phyloP scores from a whole-genome alignment of 2,113 vertebrate genomes.

The Ginglymostoma cirratum region DNA sequence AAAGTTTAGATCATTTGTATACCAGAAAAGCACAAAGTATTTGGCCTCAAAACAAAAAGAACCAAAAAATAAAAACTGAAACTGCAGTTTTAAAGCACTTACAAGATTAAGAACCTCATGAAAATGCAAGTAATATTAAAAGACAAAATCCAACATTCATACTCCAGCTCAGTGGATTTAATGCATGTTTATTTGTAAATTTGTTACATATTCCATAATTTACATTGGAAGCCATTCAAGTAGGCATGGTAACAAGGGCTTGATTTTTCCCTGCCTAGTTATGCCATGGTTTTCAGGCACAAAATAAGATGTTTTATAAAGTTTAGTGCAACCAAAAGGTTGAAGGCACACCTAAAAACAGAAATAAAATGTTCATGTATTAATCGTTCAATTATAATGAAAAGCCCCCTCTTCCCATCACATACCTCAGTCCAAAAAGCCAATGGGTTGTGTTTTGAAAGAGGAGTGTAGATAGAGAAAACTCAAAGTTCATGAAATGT shows the following conservation, averaged over 20 bases:
- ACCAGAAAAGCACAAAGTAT: not conserved
- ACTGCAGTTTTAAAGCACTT: not conserved
- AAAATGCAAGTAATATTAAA: not conserved
- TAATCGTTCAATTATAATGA: not conserved
- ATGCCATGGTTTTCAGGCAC: not conserved
- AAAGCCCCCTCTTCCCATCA: not conserved
- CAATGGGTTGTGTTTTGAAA: not conserved
- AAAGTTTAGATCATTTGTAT: not conserved
- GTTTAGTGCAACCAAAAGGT: not conserved
- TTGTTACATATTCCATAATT: conserved; percentile 28
- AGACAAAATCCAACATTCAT: not conserved
- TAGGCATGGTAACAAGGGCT: not conserved
- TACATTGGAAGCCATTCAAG: conserved; percentile 18
- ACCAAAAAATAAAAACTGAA: not conserved
- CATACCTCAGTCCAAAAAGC: not conserved
- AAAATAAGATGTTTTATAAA: not conserved
- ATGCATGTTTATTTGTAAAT: conserved; percentile 30
- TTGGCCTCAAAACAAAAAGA: not conserved
- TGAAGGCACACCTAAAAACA: not conserved
- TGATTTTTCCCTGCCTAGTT: not conserved
- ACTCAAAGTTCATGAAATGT: not conserved
- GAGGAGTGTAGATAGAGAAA: not conserved
- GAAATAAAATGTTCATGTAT: not conserved
- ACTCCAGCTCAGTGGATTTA: not conserved
- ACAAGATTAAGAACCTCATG: no score